A percentile compares a stretch with the other conserved stretches of the same genome.
phyloP scores from a whole-genome alignment of 2,113 vertebrate species.

The Felis catus region F.catus_Fca126_mat1.0 CM031420.1:123114501-123115000 shows the following conservation, averaged over 20 bases:
- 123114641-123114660: neutral
- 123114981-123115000: neutral
- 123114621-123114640: rapidly evolving
- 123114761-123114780: neutral
- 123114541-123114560: rapidly evolving
- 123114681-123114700: neutral
- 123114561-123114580: neutral
- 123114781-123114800: neutral
- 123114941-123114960: too few species aligned
- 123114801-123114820: neutral
- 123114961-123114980: neutral
- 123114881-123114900: neutral
- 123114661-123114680: neutral
- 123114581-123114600: neutral
- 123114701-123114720: neutral
- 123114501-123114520: neutral
- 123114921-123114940: neutral
- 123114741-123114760: neutral
- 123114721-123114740: neutral
- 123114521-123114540: neutral
- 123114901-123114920: neutral
- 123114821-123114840: rapidly evolving
- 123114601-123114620: neutral
- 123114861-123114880: neutral
- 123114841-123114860: neutral